Evolutionary conservation across 2,888 invertebrate genomes (phyloP), one percentile per base, ranked within the genome.

Genomic region (Pinctada fucata): DNA sequence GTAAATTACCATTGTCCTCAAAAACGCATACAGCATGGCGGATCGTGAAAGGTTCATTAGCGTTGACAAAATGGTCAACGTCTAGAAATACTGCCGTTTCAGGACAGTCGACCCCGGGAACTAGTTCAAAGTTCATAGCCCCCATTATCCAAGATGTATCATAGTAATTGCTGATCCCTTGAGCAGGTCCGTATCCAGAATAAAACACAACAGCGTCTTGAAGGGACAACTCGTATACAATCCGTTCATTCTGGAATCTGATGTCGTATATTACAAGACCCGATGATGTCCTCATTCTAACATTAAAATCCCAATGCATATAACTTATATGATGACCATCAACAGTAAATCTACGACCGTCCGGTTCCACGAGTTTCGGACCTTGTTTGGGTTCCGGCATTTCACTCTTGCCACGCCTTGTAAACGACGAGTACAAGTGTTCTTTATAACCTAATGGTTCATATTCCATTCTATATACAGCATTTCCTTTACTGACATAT

Each of bases 41-140:
- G 63, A 84, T 82, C 66, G 66, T 76, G 6, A 75, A 78, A 3
- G 87, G 88, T 31, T 78, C 70, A 6, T 83, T 83, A 10, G 83
- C 78, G 81, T 87, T 83, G 4, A 84, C 85, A 73, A 87, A 87
- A 74, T 87, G 84, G 74, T 84, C 83, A 16, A 87, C 75, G 72
- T 88, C 86, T 4, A 88, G 75, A 83, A 88, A 91, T 6, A 85
- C 76, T 1, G 91, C 89, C 1, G 89, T 87, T 52, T 87, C 85
- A 2, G 91, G 91, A 76, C 91, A 91, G 78, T 91, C 91, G 8
- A 90, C 84, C 0, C 91, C 91, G 1, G 87, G 85, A 16, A 89
- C 84, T 31, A 91, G 85, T 76, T 88, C 89, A 80, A 84, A 87
- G 4, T 86, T 85, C 3, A 84, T 85, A 0, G 87, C 85, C 1